Conservation (phyloP, 2,797 vertebrate species). For the Paramormyrops hopkinsi region DNA sequence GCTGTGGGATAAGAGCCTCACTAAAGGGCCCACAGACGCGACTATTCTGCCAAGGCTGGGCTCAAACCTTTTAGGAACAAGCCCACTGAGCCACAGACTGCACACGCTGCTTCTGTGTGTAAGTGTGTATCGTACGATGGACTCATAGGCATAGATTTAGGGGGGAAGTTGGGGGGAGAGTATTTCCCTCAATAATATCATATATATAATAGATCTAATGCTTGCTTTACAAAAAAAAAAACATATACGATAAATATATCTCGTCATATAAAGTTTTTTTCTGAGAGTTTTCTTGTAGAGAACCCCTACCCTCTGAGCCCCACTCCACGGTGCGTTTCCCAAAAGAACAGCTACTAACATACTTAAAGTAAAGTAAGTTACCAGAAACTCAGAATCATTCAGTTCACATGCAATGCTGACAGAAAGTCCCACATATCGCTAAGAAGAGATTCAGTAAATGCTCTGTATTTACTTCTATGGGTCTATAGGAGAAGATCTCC, state of each 20-base stretch:
- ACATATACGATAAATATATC: not conserved
- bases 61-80: not conserved
- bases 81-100: not conserved
- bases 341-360: not conserved
- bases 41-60: not conserved
- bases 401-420: not conserved
- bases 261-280: not conserved
- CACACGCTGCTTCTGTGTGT: not conserved
- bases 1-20: not conserved
- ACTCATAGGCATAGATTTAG: not conserved
- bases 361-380: not conserved
- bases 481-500: too few relatives aligned
- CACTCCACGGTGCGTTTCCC: not conserved
- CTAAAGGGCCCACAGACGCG: not conserved
- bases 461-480: not conserved
- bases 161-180: too few relatives aligned
- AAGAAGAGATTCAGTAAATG: not conserved
- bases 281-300: not conserved
- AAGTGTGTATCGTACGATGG: not conserved
- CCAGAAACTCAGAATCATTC: not conserved
- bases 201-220: not conserved
- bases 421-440: not conserved
- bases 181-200: not conserved
- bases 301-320: not conserved
- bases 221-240: not conserved